Conservation (phyloP, 2,888 invertebrate genomes). For the Liopterus haemorrhoidalis region DNA sequence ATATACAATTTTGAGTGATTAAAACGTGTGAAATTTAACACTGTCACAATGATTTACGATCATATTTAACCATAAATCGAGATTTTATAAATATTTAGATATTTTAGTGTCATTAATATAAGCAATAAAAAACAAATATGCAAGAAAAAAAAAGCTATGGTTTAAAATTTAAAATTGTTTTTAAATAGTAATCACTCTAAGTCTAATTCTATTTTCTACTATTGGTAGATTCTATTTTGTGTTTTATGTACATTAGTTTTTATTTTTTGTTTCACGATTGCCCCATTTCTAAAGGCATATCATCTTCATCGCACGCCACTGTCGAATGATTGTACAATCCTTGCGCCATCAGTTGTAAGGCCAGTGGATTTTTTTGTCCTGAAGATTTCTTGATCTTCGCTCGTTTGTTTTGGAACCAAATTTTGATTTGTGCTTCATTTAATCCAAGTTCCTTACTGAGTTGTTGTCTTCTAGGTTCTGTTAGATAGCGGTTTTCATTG, state of each 20-base stretch:
- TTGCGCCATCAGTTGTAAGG: constrained; percentile 88
- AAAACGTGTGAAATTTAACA: no score
- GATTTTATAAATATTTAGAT: no score
- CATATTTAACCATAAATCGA: no score
- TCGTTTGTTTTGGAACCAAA: constrained; percentile 96
- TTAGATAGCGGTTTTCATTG: constrained; percentile 85
- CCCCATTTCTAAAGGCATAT: constrained; percentile 40
- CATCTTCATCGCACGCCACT: constrained; percentile 59
- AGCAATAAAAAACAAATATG: no score
- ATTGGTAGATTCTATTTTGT: no score
- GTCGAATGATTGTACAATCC: constrained; percentile 88
- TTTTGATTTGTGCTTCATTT: constrained; percentile 96
- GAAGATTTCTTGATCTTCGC: constrained; percentile 93
- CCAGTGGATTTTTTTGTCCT: constrained; percentile 78
- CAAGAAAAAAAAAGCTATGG: no score
- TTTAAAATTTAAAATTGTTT: no score
- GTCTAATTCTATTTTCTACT: no score
- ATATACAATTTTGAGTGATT: no score
- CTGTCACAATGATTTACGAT: no score
- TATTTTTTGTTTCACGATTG: constrained; percentile 40
- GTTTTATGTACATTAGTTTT: constrained; percentile 9
- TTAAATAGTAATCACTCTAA: no score
- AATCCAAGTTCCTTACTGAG: constrained; percentile 85
- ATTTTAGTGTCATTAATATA: no score
- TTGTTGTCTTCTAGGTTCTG: constrained; percentile 83